Evolutionary conservation across 1,140 invertebrate species (phyloP).

Genomic region (Lasaia peninsularis): DNA sequence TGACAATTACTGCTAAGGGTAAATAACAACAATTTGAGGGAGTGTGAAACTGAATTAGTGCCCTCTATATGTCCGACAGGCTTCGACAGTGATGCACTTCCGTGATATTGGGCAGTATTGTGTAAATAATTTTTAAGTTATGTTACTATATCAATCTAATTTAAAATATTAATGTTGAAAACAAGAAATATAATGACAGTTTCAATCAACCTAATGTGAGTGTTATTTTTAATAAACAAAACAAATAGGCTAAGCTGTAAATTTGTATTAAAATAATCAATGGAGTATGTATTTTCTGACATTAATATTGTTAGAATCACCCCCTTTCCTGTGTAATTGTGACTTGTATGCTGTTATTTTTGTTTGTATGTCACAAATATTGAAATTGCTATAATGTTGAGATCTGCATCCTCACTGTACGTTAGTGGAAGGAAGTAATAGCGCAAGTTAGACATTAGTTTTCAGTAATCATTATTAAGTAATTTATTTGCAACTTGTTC

Average conservation of each 20-base stretch:
- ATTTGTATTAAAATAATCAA: conserved; percentile 62
- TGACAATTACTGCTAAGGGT: conserved; percentile 64
- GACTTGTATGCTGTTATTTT: conserved; percentile 43
- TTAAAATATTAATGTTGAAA: conserved; percentile 47
- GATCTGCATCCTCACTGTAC: conserved; percentile 56
- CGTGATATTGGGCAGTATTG: conserved; percentile 62
- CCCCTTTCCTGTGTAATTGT: conserved; percentile 38
- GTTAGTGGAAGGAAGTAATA: conserved; percentile 40
- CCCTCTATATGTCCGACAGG: conserved; percentile 33
- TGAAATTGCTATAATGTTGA: conserved; percentile 34
- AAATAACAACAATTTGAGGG: conserved; percentile 58
- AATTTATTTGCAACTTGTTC: conserved; percentile 40
- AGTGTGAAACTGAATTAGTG: conserved; percentile 38
- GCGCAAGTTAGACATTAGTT: conserved; percentile 43
- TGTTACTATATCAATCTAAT: conserved; percentile 40
- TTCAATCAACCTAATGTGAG: conserved; percentile 50
- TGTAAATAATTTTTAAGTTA: conserved; percentile 60
- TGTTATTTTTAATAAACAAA: conserved; percentile 53
- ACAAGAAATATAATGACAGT: conserved; percentile 50
- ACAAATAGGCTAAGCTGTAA: conserved; percentile 50
- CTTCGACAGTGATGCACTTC: conserved; percentile 51
- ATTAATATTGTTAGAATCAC: conserved; percentile 29
- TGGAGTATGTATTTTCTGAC: conserved; percentile 44
- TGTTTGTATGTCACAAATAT: conserved; percentile 60
- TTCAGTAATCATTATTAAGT: conserved; percentile 41